A percentile compares a stretch with the other conserved stretches of the same genome.
Evolutionary conservation across 2,888 invertebrate species (phyloP).

Genomic region (Apamea monoglypha): DNA sequence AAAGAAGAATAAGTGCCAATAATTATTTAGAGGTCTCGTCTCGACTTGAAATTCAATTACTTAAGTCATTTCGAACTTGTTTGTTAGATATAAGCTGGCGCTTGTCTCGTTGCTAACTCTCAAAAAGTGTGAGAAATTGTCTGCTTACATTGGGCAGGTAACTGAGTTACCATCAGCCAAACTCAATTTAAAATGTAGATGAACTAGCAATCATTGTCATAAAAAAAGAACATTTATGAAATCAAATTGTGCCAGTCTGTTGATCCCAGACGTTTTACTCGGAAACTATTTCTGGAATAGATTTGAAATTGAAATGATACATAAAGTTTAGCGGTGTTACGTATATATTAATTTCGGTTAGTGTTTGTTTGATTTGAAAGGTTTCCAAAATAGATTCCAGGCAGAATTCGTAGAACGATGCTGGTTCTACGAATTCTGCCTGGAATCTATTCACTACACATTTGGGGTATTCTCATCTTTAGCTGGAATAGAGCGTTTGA

Average conservation of each 20-base stretch:
- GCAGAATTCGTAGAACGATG: no score
- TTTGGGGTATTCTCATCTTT: slow-evolving; percentile 1
- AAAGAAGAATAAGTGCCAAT: slow-evolving; percentile 38
- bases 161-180: background rate
- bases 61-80: slow-evolving; percentile 58
- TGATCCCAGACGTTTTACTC: slow-evolving; percentile 1
- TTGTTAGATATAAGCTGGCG: slow-evolving; percentile 49
- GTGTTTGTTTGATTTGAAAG: slow-evolving; percentile 9
- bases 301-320: background rate
- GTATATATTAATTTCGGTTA: background rate
- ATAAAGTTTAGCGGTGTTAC: background rate
- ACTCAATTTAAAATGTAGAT: background rate
- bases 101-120: slow-evolving; percentile 21
- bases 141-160: background rate
- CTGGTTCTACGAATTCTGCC: slow-evolving; percentile 1
- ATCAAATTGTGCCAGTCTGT: background rate
- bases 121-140: slow-evolving; percentile 16
- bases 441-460: slow-evolving; percentile 11
- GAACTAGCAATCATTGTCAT: background rate
- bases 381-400: slow-evolving; percentile 23
- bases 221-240: background rate
- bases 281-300: background rate
- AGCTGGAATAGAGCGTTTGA: slow-evolving; percentile 11
- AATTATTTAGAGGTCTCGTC: slow-evolving; percentile 56
- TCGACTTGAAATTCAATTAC: slow-evolving; percentile 55